Base-by-base conservation (phyloP, 2,113 vertebrate species). In the Alectura lathami region DNA sequence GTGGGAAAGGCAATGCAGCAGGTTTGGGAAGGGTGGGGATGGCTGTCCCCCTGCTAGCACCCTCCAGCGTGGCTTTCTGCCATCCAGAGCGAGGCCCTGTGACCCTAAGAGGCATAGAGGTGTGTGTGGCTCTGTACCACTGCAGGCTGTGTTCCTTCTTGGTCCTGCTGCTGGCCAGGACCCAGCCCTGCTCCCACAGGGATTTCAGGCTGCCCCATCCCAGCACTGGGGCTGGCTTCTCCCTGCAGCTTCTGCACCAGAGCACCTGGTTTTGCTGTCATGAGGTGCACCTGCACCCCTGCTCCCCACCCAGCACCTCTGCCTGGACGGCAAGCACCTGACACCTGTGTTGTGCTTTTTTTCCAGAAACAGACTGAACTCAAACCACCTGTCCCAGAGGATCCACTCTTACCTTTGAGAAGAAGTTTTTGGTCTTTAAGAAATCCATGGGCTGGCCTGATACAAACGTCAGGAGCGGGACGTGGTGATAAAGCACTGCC, bases 321-420 rank as follows among this genome's bases (percentile, higher is more conserved):
- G 9, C 22, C 20, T 56, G 17, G 27, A 34, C 43, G 40, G 34
- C 68, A 66, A 36, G 12, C 47, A 77, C 7, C 91, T 97, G 47
- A 95, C 47, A 51, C 42, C 7, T 88, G 16, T 59, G 24, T 63
- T 63, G 60, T 97, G n/a, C n/a, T 88, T 97, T 93, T 97, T 90
- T 97, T 97, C 86, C 97, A 98, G 98, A 98, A 97, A 94, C 96
- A 68, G 97, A 98, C 79, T 98, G 98, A 98, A 94, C 67, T 27
- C 47, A 89, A 94, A 53, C 51, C 43, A 81, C 53, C 83, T 81
- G 78, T 91, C 87, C 64, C 2, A 29, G 96, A 97, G 96, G 97
- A 97, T 94, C 84, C 8, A 21, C 88, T 95, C n/a, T 88, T 94
- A 93, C 63, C 85, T 88, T 90, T 83, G 81, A 82, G 96, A 96